A percentile compares a stretch with the other conserved stretches of the same genome.
phyloP scores from a whole-genome alignment of 2,888 invertebrate species.

The Scaptomyza cyrtandrae region DNA sequence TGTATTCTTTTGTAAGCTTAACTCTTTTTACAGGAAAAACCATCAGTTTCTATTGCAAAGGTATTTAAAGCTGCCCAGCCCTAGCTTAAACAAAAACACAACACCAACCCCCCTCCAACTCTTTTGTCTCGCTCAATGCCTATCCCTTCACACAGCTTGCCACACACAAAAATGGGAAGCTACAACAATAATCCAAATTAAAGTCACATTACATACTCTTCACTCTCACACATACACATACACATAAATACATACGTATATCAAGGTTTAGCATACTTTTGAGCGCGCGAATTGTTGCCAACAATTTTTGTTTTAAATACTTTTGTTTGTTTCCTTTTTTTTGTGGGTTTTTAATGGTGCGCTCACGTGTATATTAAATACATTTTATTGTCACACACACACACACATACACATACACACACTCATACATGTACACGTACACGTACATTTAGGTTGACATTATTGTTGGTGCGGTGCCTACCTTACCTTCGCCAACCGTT shows the following conservation, averaged over 20 bases:
- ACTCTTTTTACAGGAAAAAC: conserved; percentile 82
- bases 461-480: conserved; percentile 33
- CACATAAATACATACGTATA: conserved; percentile 21
- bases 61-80: conserved; percentile 78
- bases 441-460: conserved; percentile 47
- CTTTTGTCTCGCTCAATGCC: conserved; percentile 1
- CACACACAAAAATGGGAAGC: conserved; percentile 34
- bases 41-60: conserved; percentile 82
- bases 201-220: conserved; percentile 50
- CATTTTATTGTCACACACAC: conserved; percentile 67
- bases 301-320: conserved; percentile 4
- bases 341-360: conserved; percentile 30
- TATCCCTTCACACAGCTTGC: conserved; percentile 33
- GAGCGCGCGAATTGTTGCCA: conserved; percentile 55
- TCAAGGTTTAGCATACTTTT: conserved; percentile 57
- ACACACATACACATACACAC: conserved; percentile 28
- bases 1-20: conserved; percentile 72
- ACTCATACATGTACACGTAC: conserved; percentile 36
- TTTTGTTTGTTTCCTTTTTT: conserved; percentile 10
- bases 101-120: background rate
- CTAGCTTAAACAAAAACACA: conserved; percentile 7
- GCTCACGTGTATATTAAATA: conserved; percentile 72
- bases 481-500: background rate
- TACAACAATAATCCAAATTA: conserved; percentile 58
- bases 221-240: conserved; percentile 22